Evolutionary conservation across 2,113 vertebrate genomes (phyloP), one percentile per base, ranked within the genome.

Genomic region (Stegastes partitus): DNA sequence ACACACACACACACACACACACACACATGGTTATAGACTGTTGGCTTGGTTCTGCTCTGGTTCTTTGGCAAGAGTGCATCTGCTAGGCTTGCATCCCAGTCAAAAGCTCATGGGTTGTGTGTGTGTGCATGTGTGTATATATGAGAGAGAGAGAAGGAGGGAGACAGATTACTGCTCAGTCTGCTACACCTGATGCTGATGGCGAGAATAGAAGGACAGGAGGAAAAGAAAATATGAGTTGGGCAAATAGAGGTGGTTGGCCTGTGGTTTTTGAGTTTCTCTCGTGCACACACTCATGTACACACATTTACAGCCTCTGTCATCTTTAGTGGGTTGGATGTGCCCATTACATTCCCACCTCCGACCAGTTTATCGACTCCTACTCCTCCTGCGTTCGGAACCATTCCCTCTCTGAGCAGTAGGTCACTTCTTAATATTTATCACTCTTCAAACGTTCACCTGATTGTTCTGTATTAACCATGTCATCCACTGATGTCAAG

Each of bases 61-160:
- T 64, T 74, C 54, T 71, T 75, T 83, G 79, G 84, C 79, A 82
- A 77, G 51, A 77, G 55, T 42, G 11, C 70, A 62, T 81, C 57
- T 61, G 63, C 83, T 74, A 84, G 87, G 81, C 81, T 81, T 67
- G 76, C 23, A 82, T 82, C 79, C 81, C 81, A 89, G 68, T 83
- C 68, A 83, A 63, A 50, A 71, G 73, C 66, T 64, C 64, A 53
- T 72, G 61, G 50, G 64, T 49, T 42, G 39, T 42, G 39, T 42
- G 39, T 42, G 39, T 42, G 39, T 42, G 37, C 11, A 11, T 39
- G 37, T 39, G 37, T 39, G 37, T 39, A 11, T 39, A 15, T 42
- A 4, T 42, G 39, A 44, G 31, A 26, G 14, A 21, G 72, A 57
- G 21, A 49, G 16, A 55, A n/a, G n/a, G 4, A 31, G 56, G 34